phyloP scores from a whole-genome alignment of 2,113 vertebrate species.

The Eonycteris spelaea region DNA sequence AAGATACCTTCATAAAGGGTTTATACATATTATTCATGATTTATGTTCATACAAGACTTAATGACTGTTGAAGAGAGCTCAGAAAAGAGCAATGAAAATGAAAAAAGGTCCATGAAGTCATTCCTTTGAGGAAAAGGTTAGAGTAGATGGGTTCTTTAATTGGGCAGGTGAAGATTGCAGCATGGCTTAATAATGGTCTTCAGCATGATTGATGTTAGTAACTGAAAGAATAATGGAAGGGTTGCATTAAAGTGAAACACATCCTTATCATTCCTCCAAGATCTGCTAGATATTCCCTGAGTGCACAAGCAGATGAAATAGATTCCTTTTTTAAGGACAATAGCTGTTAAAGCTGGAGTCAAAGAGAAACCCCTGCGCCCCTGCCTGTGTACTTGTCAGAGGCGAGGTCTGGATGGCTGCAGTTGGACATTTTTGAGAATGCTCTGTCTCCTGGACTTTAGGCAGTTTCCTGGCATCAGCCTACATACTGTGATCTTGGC shows the following conservation, averaged over 20 bases:
- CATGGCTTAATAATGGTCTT: slow-evolving; percentile 28
- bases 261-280: neutral
- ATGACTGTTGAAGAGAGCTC: neutral
- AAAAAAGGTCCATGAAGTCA: slow-evolving; percentile 10
- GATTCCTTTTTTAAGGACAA: neutral
- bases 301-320: neutral
- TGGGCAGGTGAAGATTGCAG: neutral
- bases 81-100: neutral
- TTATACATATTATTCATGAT: neutral
- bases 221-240: neutral
- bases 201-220: slow-evolving; percentile 14
- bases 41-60: slow-evolving; percentile 20
- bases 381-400: neutral
- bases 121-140: slow-evolving; percentile 27
- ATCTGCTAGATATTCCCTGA: neutral
- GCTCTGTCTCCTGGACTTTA: neutral
- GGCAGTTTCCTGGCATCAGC: neutral
- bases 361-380: neutral
- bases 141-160: slow-evolving; percentile 24
- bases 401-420: neutral
- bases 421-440: neutral
- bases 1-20: neutral
- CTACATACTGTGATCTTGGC: neutral
- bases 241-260: neutral
- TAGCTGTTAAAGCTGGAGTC: neutral